Conservation (phyloP, 2,797 vertebrate genomes). For the Margarornis squamiger region DNA sequence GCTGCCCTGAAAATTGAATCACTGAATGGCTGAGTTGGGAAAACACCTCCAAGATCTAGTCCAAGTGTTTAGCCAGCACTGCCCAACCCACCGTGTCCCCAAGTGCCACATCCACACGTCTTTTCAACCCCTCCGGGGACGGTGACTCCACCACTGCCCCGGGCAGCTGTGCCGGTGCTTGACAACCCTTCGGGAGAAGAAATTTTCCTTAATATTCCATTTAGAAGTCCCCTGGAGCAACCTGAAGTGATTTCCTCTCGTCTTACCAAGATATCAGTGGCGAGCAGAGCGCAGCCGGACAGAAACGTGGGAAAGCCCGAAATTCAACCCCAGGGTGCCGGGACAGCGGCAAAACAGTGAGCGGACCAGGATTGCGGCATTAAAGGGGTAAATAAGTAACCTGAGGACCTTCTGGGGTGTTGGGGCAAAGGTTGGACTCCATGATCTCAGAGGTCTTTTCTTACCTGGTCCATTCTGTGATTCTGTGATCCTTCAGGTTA, state of each 20-base stretch:
- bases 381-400: accelerated
- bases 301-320: accelerated
- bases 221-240: not conserved
- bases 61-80: not conserved
- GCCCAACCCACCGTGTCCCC: not conserved
- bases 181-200: not conserved
- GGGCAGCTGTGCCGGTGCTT: not conserved
- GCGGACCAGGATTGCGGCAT: accelerated
- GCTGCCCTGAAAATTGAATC: not conserved
- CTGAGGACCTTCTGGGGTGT: not conserved
- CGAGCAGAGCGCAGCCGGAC: no score
- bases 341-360: accelerated
- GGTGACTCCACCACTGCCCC: not conserved
- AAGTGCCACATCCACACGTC: not conserved
- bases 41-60: not conserved
- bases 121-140: not conserved
- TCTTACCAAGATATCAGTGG: accelerated
- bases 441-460: not conserved
- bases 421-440: not conserved
- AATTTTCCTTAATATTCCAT: not conserved
- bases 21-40: accelerated
- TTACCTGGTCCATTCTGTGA: no score
- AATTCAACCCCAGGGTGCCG: not conserved
- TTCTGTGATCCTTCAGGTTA: not conserved
- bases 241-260: not conserved